Conservation (phyloP, 2,113 vertebrate genomes). For the Oreotrochilus melanogaster region DNA sequence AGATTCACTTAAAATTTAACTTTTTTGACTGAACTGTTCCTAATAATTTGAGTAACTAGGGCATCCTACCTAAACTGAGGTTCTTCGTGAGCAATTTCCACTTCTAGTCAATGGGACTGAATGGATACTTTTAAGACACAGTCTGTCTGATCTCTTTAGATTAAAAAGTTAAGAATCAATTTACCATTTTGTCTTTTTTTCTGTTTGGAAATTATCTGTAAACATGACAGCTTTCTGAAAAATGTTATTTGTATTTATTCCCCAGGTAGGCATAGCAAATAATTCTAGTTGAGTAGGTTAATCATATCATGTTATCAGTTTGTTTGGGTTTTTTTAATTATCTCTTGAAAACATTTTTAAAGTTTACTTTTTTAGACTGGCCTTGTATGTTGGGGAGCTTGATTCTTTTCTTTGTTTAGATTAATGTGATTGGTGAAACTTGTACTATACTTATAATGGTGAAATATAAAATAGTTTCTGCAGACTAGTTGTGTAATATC, state of each 20-base stretch:
- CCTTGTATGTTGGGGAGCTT: fast-evolving
- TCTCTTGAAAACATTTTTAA: background rate
- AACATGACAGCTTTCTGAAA: background rate
- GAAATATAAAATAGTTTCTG: background rate
- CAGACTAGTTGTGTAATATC: background rate
- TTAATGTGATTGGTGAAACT: background rate
- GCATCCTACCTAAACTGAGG: background rate
- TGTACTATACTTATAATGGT: background rate
- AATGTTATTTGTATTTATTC: background rate
- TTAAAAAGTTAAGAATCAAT: background rate
- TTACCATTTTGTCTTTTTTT: background rate
- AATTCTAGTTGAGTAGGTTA: background rate
- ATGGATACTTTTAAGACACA: background rate
- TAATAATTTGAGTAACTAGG: background rate
- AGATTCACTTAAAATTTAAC: background rate
- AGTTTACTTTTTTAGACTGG: background rate
- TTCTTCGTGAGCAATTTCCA: background rate
- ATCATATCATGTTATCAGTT: background rate
- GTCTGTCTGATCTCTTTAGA: background rate
- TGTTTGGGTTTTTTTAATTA: background rate
- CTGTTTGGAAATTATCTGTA: background rate
- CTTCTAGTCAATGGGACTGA: background rate
- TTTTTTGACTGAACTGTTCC: background rate
- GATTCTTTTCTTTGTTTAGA: background rate
- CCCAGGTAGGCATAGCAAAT: background rate